A percentile compares a stretch with the other conserved stretches of the same genome.
These are phyloP conservation scores for Anisognathus igniventris DNA, from an alignment of 2,797 vertebrate genomes.

Conservation along the genomic window DNA sequence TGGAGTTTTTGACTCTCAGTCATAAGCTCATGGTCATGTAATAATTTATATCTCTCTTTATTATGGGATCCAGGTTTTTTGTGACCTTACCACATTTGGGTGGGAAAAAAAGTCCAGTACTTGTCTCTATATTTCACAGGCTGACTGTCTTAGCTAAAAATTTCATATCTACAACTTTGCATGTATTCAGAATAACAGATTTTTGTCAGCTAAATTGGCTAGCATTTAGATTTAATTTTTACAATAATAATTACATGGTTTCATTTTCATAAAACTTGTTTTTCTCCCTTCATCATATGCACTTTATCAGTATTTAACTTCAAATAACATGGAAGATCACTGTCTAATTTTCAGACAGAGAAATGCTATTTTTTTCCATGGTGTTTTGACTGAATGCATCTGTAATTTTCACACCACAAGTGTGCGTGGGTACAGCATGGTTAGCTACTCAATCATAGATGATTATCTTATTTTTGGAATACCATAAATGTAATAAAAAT, in stretches of 20 bases:
- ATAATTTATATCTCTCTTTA: not conserved
- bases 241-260: constrained; percentile 17
- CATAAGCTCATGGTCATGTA: not conserved
- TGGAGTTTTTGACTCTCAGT: not conserved
- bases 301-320: constrained; percentile 44
- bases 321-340: constrained; percentile 26
- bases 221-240: not conserved
- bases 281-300: not conserved
- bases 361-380: constrained; percentile 59
- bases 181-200: not conserved
- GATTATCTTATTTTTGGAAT: constrained; percentile 71
- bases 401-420: constrained; percentile 73
- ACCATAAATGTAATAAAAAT: constrained; percentile 64
- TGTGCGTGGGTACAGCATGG: constrained; percentile 65
- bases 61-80: not conserved
- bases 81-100: not conserved
- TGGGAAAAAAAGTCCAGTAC: not conserved
- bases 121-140: not conserved
- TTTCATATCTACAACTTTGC: not conserved
- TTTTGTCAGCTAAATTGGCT: constrained; percentile 9
- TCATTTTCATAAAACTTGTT: not conserved
- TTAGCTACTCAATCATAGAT: constrained; percentile 65
- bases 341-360: constrained; percentile 58
- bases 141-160: not conserved
- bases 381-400: constrained; percentile 65